A percentile compares a stretch with the other conserved stretches of the same genome.
These are phyloP conservation scores for Hucho hucho DNA, from an alignment of 2,113 vertebrate genomes.

Conservation along the genomic window DNA sequence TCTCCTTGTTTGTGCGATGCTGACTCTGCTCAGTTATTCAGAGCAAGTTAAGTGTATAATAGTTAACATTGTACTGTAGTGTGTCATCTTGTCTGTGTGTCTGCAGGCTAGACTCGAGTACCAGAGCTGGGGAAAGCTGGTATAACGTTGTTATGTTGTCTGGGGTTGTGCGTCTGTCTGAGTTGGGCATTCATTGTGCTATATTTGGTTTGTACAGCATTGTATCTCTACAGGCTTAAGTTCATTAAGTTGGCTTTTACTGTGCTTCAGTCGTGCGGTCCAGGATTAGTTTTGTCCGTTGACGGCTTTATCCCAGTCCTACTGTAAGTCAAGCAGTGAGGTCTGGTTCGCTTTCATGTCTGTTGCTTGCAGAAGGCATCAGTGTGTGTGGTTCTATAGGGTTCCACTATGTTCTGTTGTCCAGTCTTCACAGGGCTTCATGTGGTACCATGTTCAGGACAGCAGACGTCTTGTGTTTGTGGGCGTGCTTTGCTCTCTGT, in stretches of 20 bases:
- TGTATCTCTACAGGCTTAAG: neutral
- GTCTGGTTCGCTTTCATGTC: constrained; percentile 19
- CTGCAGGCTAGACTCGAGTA: neutral
- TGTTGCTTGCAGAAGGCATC: neutral
- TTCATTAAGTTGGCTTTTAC: neutral
- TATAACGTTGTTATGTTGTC: neutral
- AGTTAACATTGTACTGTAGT: neutral
- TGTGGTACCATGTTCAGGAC: constrained; percentile 34
- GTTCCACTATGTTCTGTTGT: constrained; percentile 52
- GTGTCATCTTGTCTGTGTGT: neutral
- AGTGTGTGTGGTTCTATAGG: too few relatives aligned
- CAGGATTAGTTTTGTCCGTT: neutral
- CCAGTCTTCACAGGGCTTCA: constrained; percentile 40
- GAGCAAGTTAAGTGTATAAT: too few relatives aligned
- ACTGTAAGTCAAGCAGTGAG: neutral
- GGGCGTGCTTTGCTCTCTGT: constrained; percentile 38
- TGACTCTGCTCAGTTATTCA: neutral
- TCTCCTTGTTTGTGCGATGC: constrained; percentile 36
- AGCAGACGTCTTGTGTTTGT: constrained; percentile 23
- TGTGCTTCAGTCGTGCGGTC: neutral
- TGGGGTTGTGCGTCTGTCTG: neutral
- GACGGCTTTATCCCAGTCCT: neutral
- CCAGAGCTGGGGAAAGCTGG: neutral
- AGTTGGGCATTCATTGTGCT: too few relatives aligned
- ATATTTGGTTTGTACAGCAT: neutral